Base-by-base conservation (phyloP, 2,888 invertebrate species). In the Heliconius aoede region DNA sequence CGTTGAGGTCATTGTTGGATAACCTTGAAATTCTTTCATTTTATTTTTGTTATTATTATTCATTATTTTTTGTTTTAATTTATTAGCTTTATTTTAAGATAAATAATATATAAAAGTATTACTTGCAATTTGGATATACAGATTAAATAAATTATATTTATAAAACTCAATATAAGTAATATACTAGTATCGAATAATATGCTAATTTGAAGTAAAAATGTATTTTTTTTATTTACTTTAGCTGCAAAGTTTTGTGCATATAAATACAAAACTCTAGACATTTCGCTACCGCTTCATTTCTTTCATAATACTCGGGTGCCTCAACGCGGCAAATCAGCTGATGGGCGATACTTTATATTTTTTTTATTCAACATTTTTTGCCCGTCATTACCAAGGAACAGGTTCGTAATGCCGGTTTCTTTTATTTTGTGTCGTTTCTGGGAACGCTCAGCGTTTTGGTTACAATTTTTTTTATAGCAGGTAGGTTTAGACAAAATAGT, bases 311-410 rank as follows among this genome's bases (percentile, higher is more conserved):
- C 80, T 78, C 79, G 83, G 85, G 85, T 82, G 85, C 84, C 84
- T 84, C 85, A 82, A 80, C 78, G 74, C 78, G 79, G 77, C 81
- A 79, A 80, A 85, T 85, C 85, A 85, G 85, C 85, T 85, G 85
- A 85, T 81, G 74, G 80, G 75, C 75, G 77, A 77, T 60, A 79
- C 83, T 81, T 83, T 65, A 65, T 65, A 24, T 40, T 24, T 64
- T 36, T 65, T 65, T 64, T 83, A 82, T 83, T 80, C 80, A 28
- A 79, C 69, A 73, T 83, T 85, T 85, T 85, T 84, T 84, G 74
- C 74, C 75, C 80, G 80, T 79, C 79, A 82, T 84, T 82, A 83
- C 80, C 30, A 74, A 74, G 76, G 78, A 85, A 84, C 84, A 83
- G 84, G 84, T 84, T 83, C 80, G 55, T 78, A 80, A 82, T 79